Base-by-base conservation (phyloP, 2,888 invertebrate species). In the Phengaris alcon region DNA sequence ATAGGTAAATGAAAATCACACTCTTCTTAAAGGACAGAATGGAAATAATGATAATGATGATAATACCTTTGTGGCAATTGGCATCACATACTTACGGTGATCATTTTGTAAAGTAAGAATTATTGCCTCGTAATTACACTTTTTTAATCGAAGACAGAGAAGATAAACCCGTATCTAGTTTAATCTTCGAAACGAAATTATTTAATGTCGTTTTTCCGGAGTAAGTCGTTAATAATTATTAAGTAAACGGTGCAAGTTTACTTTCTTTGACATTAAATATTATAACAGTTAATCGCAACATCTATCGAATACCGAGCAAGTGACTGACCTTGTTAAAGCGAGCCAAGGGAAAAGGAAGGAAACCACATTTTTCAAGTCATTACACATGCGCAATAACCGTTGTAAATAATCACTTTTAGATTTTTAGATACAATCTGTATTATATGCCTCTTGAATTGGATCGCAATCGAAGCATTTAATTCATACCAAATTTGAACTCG, bases 401-500 rank as follows among this genome's bases (percentile, higher is more conserved):
- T 68, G 5, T 35, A 6, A 54, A 70, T 10, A 51, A 15, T 2
- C 35, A 15, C 70, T 22, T 52, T 44, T 52, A 72, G 13, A 72
- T 72, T 54, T 72, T 51, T 69, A 69, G 54, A 72, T 72, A 72
- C 64, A 13, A 64, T 64, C 64, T 35, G 44, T 35, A 64, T 64
- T 13, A 64, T 64, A 64, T 64, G 64, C 44, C 64, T 64, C 35
- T 64, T 64, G 35, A 44, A 3, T 64, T 44, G 12, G 64, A 64
- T 64, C 64, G 64, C 35, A 64, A 64, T 44, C 35, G 64, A 64
- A 35, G 35, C 64, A 64, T 35, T 64, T 64, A 6, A 15, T 64
- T 35, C 64, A 64, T 64, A 10, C 52, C 9, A 52, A 52, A 10
- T 52, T 52, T 52, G 52, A 59, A 59, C 35, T 35, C 64, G 64